These are phyloP conservation scores for Eremobia ochroleuca DNA, from an alignment of 2,888 invertebrate genomes.

Conservation along the genomic window DNA sequence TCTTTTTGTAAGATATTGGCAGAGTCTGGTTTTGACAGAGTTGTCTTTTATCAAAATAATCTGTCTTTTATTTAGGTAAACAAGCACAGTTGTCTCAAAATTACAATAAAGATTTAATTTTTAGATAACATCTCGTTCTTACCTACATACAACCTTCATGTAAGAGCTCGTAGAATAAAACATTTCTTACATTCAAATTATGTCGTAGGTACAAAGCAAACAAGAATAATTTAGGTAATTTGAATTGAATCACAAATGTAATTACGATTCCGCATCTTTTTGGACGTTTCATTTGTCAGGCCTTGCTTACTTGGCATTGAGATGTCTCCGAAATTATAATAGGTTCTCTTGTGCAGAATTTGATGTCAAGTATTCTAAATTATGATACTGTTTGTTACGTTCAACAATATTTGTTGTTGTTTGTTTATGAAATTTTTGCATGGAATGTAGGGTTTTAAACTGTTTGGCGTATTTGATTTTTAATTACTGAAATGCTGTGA, in stretches of 20 bases:
- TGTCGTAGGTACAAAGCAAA: neutral
- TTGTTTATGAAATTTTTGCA: neutral
- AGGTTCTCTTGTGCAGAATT: conserved; percentile 15
- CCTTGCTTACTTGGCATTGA: conserved; percentile 19
- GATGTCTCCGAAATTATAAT: conserved; percentile 30
- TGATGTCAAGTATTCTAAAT: conserved; percentile 36
- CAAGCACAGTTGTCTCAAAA: neutral
- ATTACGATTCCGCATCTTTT: conserved; percentile 51
- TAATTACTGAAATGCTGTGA: neutral
- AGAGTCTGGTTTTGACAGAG: neutral
- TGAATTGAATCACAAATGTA: conserved; percentile 43
- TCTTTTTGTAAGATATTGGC: neutral
- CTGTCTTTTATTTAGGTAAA: neutral
- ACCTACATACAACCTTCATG: neutral
- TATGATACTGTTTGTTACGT: conserved; percentile 24
- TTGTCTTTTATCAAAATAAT: neutral
- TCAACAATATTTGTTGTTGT: neutral
- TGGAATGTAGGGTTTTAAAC: neutral
- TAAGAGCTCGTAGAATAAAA: conserved; percentile 5
- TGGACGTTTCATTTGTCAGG: conserved; percentile 49
- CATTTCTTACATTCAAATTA: conserved; percentile 26
- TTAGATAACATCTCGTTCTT: conserved; percentile 2
- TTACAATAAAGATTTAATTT: neutral
- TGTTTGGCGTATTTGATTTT: too few relatives aligned
- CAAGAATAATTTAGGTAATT: conserved; percentile 43